These are phyloP conservation scores for Amblyjoppa fuscipennis DNA, from an alignment of 2,888 invertebrate genomes.

Conservation along the genomic window DNA sequence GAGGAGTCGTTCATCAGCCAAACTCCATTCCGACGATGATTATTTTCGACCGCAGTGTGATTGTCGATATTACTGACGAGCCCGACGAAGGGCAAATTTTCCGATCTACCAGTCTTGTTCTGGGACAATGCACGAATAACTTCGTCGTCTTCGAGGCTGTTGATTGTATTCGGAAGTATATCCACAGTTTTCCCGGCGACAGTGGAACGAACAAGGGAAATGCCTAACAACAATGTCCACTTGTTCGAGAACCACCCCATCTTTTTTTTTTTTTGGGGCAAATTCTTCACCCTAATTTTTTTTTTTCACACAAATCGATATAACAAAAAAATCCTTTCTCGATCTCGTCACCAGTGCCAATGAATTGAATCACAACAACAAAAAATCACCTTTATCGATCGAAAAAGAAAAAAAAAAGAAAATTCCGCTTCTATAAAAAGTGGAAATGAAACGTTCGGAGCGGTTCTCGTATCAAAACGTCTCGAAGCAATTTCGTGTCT, in stretches of 20 bases:
- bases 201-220: slow-evolving; percentile 39
- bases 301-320: slow-evolving; percentile 22
- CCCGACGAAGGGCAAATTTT: slow-evolving; percentile 80
- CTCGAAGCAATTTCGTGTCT: neutral
- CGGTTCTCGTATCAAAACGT: slow-evolving; percentile 23
- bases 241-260: slow-evolving; percentile 67
- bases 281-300: slow-evolving; percentile 34
- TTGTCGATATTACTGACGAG: slow-evolving; percentile 74
- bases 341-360: neutral
- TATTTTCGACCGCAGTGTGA: slow-evolving; percentile 63
- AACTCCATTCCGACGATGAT: slow-evolving; percentile 18
- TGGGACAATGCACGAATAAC: slow-evolving; percentile 78
- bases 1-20: slow-evolving; percentile 58
- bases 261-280: slow-evolving; percentile 16
- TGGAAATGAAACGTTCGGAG: slow-evolving; percentile 5
- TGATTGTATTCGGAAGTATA: slow-evolving; percentile 69
- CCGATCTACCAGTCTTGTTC: slow-evolving; percentile 69
- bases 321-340: neutral
- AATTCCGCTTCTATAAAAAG: neutral
- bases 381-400: neutral
- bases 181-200: slow-evolving; percentile 76
- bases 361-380: neutral
- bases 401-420: neutral
- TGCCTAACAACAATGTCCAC: slow-evolving; percentile 47
- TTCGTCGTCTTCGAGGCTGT: slow-evolving; percentile 77